phyloP scores from a whole-genome alignment of 2,888 invertebrate genomes.

The Calephelis perditalis region DNA sequence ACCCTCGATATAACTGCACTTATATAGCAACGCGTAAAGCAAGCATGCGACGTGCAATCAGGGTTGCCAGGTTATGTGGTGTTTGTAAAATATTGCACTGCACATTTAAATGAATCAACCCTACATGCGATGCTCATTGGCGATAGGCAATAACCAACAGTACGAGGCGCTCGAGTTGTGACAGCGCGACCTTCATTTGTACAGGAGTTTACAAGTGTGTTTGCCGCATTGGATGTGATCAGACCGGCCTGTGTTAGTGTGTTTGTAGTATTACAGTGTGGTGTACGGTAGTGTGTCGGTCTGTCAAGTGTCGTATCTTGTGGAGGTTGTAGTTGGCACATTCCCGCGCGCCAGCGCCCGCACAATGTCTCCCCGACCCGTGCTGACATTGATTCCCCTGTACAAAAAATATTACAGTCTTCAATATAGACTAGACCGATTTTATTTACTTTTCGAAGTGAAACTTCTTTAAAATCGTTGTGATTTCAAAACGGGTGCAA shows the following conservation, averaged over 20 bases:
- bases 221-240: slow-evolving; percentile 13
- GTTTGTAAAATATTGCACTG: slow-evolving; percentile 1
- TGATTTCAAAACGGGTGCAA: no score
- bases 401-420: slow-evolving; percentile 6
- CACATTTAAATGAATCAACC: slow-evolving; percentile 18
- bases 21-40: slow-evolving; percentile 33
- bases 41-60: slow-evolving; percentile 43
- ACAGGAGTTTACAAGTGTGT: slow-evolving; percentile 13
- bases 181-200: slow-evolving; percentile 13
- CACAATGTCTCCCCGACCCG: slow-evolving; percentile 70
- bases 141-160: slow-evolving; percentile 3
- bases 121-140: slow-evolving; percentile 15
- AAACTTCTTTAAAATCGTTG: no score
- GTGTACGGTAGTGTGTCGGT: slow-evolving; percentile 15
- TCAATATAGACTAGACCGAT: no score
- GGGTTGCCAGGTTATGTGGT: neutral
- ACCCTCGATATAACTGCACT: slow-evolving; percentile 20
- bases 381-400: slow-evolving; percentile 72
- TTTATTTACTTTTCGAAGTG: no score
- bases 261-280: slow-evolving; percentile 12
- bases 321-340: slow-evolving; percentile 28
- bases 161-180: slow-evolving; percentile 1
- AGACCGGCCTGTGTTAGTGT: slow-evolving; percentile 8
- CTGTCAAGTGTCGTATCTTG: slow-evolving; percentile 19
- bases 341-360: slow-evolving; percentile 44